These are phyloP conservation scores for Lissonota sp. DNA, from an alignment of 2,888 invertebrate genomes.

Conservation along the genomic window DNA sequence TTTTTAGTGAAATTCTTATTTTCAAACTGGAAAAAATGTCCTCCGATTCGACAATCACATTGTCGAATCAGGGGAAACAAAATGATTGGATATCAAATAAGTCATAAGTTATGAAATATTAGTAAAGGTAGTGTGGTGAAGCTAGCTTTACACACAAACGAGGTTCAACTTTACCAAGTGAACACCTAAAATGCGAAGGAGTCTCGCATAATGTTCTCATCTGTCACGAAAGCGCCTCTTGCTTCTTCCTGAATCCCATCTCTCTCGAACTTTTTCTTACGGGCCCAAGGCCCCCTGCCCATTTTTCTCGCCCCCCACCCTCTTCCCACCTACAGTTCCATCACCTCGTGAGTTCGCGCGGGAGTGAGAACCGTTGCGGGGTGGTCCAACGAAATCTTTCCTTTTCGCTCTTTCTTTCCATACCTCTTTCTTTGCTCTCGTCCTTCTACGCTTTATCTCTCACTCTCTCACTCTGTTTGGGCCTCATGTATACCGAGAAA, in stretches of 20 bases:
- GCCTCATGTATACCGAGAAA: conserved; percentile 53
- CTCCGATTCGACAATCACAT: too few species aligned
- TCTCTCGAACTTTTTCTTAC: conserved; percentile 37
- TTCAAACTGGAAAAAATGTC: too few species aligned
- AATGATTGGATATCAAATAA: too few species aligned
- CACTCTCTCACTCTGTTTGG: conserved; percentile 23
- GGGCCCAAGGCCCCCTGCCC: conserved; percentile 27
- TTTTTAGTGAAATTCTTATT: too few species aligned
- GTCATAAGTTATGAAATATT: conserved; percentile 1
- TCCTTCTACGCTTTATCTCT: conserved; percentile 17
- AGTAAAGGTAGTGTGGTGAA: neutral
- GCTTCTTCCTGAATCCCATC: conserved; percentile 57
- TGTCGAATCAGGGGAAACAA: too few species aligned
- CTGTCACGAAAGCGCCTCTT: conserved; percentile 74
- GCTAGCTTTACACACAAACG: conserved; percentile 52
- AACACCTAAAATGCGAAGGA: conserved; percentile 72
- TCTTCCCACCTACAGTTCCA: conserved; percentile 26
- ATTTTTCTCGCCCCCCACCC: neutral
- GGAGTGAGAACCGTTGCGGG: conserved; percentile 66
- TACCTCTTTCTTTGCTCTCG: conserved; percentile 7
- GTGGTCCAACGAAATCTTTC: conserved; percentile 71
- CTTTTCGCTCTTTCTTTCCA: conserved; percentile 10
- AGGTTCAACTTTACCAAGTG: conserved; percentile 71
- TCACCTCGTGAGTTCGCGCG: conserved; percentile 37
- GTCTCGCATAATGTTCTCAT: conserved; percentile 77